Evolutionary conservation across 2,888 invertebrate genomes (phyloP).

Genomic region (Euphydryas editha): DNA sequence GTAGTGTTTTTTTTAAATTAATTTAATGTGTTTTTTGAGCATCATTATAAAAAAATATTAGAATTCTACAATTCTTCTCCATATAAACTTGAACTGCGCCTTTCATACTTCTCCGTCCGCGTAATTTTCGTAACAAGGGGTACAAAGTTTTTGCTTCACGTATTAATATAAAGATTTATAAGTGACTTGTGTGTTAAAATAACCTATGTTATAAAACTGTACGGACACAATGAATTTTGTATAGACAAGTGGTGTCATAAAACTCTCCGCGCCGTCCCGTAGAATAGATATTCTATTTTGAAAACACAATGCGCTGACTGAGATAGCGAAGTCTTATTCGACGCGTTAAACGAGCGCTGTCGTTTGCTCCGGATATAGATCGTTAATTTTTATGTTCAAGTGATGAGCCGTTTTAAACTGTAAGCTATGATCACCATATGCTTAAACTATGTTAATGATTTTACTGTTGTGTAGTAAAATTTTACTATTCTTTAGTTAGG

Average conservation of each 20-base stretch:
- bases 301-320: constrained; percentile 28
- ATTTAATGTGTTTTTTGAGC: too few species aligned
- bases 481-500: not conserved
- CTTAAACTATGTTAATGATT: not conserved
- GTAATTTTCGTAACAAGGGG: too few species aligned
- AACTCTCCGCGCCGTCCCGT: constrained; percentile 11
- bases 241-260: constrained; percentile 30
- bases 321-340: constrained; percentile 10
- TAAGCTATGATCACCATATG: not conserved
- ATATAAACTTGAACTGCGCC: too few species aligned
- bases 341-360: constrained; percentile 15
- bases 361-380: constrained; percentile 19
- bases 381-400: constrained; percentile 21
- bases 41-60: too few species aligned
- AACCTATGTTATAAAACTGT: constrained; percentile 22
- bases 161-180: too few species aligned
- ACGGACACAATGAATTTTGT: constrained; percentile 25
- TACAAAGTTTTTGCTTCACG: too few species aligned
- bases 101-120: too few species aligned
- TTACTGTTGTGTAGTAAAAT: not conserved
- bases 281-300: constrained; percentile 35
- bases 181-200: constrained; percentile 20
- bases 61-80: too few species aligned
- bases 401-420: constrained; percentile 5
- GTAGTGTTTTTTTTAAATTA: too few species aligned